Conservation (phyloP, 2,113 vertebrate species). For the Zosterops lateralis region DNA sequence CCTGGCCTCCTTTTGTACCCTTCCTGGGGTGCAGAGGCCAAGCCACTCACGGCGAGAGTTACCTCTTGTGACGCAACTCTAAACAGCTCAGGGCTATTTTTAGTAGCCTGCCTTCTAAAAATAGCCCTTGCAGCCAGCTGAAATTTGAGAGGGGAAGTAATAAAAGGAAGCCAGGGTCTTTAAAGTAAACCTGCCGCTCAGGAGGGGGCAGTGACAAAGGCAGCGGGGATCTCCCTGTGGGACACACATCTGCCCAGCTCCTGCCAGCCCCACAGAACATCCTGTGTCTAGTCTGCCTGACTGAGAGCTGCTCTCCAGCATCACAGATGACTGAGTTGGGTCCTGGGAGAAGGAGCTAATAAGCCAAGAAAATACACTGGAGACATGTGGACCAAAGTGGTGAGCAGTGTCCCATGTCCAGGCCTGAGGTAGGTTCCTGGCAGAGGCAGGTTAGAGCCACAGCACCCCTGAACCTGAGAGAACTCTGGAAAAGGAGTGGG, state of each 20-base stretch:
- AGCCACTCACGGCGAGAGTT: constrained; percentile 13
- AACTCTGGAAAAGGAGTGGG: neutral
- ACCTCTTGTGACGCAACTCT: constrained; percentile 74
- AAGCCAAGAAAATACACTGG: neutral
- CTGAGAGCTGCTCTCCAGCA: neutral
- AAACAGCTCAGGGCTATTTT: constrained; percentile 69
- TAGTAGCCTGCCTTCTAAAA: constrained; percentile 73
- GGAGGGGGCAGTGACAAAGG: constrained; percentile 44
- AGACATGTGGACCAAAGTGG: neutral
- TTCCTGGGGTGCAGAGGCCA: constrained; percentile 27
- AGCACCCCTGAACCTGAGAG: neutral
- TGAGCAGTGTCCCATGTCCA: neutral
- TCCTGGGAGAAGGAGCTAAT: neutral
- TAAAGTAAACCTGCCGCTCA: constrained; percentile 56
- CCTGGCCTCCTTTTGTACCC: constrained; percentile 74
- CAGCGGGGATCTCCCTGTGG: neutral
- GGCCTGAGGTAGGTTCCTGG: neutral
- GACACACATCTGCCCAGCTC: neutral
- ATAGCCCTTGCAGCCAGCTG: constrained; percentile 59
- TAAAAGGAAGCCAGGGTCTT: constrained; percentile 68
- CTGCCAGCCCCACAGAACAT: neutral
- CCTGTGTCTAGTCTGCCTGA: neutral
- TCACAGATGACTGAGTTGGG: neutral
- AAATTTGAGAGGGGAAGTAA: constrained; percentile 67
- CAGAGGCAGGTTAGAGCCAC: neutral